Conservation (phyloP, 1,140 invertebrate species). For the Drosophila subpulchrella region DNA sequence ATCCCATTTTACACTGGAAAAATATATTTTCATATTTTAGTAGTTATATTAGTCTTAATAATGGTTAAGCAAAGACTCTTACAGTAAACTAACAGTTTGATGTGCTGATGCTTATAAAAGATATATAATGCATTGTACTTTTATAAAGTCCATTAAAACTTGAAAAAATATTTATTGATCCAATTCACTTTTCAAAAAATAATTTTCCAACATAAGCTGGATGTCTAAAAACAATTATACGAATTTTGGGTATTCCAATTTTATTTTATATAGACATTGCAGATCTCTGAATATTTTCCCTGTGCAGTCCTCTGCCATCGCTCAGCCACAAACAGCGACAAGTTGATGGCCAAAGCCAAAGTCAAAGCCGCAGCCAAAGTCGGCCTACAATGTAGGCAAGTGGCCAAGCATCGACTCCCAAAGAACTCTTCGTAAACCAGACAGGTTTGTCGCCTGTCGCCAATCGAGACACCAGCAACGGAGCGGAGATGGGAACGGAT, state of each 20-base stretch:
- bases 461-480: conserved; percentile 21
- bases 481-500: conserved; percentile 40
- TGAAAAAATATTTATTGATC: too few species aligned
- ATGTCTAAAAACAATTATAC: too few species aligned
- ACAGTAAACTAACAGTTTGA: too few species aligned
- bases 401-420: conserved; percentile 56
- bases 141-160: too few species aligned
- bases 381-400: conserved; percentile 70
- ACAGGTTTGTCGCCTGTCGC: conserved; percentile 69
- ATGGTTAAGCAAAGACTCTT: too few species aligned
- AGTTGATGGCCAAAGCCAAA: conserved; percentile 62
- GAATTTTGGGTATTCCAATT: too few species aligned
- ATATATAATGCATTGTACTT: too few species aligned
- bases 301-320: conserved; percentile 27
- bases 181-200: neutral
- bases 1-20: conserved; percentile 20
- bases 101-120: too few species aligned
- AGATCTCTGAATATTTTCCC: neutral
- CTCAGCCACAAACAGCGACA: conserved; percentile 49
- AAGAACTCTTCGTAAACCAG: conserved; percentile 36
- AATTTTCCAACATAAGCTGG: too few species aligned
- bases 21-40: neutral
- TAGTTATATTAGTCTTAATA: too few species aligned
- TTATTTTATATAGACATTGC: neutral
- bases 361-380: conserved; percentile 42